phyloP scores from a whole-genome alignment of 2,888 invertebrate genomes.

The Macaria notata region DNA sequence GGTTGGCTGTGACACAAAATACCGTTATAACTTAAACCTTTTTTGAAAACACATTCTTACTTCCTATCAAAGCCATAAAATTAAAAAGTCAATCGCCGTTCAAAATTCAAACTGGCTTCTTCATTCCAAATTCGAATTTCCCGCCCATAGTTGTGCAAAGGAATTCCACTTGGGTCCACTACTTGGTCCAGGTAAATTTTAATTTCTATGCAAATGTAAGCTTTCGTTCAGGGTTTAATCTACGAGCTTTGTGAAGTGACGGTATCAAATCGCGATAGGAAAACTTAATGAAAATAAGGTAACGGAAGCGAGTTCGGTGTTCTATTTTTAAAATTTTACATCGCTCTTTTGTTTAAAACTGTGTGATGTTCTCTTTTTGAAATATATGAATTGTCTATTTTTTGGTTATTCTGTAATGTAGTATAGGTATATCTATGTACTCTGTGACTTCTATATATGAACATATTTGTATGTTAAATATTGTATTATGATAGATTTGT shows the following conservation, averaged over 20 bases:
- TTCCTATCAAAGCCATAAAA: constrained; percentile 1
- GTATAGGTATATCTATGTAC: no score
- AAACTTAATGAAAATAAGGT: constrained; percentile 76
- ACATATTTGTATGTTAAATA: no score
- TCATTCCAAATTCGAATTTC: constrained; percentile 52
- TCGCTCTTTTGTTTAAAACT: no score
- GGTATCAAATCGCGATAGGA: constrained; percentile 64
- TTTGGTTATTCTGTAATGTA: no score
- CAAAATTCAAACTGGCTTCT: constrained; percentile 31
- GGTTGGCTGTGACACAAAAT: no score
- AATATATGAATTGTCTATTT: no score
- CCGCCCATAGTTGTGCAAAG: constrained; percentile 57
- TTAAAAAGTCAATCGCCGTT: constrained; percentile 24
- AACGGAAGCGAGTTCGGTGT: constrained; percentile 31
- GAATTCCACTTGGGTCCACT: constrained; percentile 70
- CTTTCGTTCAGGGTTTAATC: constrained; percentile 74
- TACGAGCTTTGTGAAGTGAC: constrained; percentile 68
- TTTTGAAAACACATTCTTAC: no score
- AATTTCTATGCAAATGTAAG: constrained; percentile 81
- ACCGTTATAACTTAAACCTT: no score
- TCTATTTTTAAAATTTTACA: constrained; percentile 1
- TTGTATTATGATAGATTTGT: no score
- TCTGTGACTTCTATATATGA: no score
- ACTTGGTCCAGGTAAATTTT: constrained; percentile 77
- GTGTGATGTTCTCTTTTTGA: no score